phyloP scores from a whole-genome alignment of 1,140 invertebrate genomes.

The Heliconius himera region DNA sequence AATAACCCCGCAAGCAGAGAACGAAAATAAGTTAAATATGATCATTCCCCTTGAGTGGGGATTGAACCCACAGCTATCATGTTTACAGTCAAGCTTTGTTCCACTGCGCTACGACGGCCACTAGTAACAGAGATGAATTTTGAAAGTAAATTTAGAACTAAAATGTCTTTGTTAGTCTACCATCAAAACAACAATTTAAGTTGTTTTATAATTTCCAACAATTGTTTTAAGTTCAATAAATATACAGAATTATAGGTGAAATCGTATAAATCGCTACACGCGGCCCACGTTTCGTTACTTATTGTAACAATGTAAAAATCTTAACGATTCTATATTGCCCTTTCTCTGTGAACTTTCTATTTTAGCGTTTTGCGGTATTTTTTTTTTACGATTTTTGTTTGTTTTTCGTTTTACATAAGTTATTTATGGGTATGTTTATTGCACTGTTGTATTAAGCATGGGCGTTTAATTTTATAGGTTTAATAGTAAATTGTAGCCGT shows the following conservation, averaged over 20 bases:
- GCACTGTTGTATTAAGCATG: background rate
- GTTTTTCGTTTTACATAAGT: constrained; percentile 24
- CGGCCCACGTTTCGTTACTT: constrained; percentile 54
- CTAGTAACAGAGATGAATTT: no score
- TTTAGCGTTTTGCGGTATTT: constrained; percentile 32
- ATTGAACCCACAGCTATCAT: no score
- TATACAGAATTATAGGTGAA: constrained; percentile 59
- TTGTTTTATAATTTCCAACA: background rate
- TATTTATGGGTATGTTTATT: constrained; percentile 13
- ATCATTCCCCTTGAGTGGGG: no score
- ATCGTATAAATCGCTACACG: constrained; percentile 54
- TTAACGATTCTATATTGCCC: constrained; percentile 57
- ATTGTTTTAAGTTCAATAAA: constrained; percentile 23
- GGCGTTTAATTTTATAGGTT: background rate
- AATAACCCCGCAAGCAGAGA: no score
- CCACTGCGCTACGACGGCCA: no score
- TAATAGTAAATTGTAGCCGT: background rate
- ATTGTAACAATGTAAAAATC: constrained; percentile 60
- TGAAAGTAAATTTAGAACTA: background rate
- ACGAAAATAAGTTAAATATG: no score
- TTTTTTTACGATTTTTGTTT: constrained; percentile 21
- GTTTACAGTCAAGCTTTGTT: no score
- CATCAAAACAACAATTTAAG: background rate
- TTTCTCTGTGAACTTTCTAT: constrained; percentile 69
- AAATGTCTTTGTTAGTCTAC: background rate